A percentile compares a stretch with the other conserved stretches of the same genome.
phyloP scores from a whole-genome alignment of 2,888 invertebrate genomes.

The Scrobipalpa costella region DNA sequence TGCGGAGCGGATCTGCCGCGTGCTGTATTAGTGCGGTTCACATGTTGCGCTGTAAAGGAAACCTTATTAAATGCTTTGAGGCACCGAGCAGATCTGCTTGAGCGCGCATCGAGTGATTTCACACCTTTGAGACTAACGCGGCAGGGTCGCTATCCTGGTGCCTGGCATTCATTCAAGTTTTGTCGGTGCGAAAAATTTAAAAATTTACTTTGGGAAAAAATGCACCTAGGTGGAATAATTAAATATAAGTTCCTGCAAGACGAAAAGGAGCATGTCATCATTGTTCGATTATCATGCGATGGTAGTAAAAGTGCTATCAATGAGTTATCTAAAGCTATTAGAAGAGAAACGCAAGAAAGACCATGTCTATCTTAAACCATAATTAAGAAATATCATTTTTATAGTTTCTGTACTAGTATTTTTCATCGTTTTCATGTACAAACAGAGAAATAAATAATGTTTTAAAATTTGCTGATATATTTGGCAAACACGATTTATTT shows the following conservation, averaged over 20 bases:
- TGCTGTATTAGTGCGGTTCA: neutral
- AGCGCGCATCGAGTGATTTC: neutral
- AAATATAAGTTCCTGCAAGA: neutral
- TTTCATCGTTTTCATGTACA: too few species aligned
- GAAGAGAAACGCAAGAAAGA: neutral
- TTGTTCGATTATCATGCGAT: neutral
- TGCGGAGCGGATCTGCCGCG: conserved; percentile 5
- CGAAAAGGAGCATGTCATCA: neutral
- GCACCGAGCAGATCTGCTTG: neutral
- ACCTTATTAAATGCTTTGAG: neutral
- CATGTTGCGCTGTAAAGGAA: neutral
- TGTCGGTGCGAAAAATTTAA: neutral
- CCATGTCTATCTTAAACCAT: neutral
- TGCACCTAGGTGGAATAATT: neutral
- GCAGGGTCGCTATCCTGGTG: neutral
- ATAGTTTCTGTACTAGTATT: too few species aligned
- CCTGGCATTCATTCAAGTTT: neutral
- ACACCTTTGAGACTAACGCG: neutral
- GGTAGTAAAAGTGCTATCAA: neutral
- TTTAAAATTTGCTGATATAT: too few species aligned
- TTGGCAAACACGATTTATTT: neutral
- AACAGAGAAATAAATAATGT: too few species aligned
- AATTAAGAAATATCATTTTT: neutral
- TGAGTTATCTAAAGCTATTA: neutral
- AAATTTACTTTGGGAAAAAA: neutral